Conservation (phyloP, 2,888 invertebrate species). For the Sussaba pulchella region DNA sequence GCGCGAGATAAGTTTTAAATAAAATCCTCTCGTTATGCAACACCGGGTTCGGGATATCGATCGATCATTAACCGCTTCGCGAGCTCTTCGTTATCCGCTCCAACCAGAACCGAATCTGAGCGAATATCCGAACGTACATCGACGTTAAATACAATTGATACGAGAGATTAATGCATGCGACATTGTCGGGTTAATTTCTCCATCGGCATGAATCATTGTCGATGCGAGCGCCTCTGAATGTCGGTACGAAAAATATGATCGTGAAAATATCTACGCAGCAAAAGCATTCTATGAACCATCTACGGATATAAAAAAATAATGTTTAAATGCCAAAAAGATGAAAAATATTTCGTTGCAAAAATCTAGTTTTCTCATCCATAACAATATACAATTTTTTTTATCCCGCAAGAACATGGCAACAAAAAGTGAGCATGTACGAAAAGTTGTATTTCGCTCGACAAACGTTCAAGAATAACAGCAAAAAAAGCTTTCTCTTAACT, state of each 20-base stretch:
- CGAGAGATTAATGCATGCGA: neutral
- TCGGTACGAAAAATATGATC: neutral
- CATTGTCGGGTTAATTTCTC: neutral
- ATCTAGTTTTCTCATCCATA: too few relatives aligned
- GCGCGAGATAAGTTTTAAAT: conserved; percentile 69
- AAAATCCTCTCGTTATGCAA: conserved; percentile 69
- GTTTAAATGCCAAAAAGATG: too few relatives aligned
- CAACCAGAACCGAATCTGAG: conserved; percentile 4
- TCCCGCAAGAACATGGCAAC: too few relatives aligned
- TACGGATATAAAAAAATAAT: too few relatives aligned
- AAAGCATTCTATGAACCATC: too few relatives aligned
- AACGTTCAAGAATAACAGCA: too few relatives aligned
- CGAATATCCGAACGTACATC: conserved; percentile 28
- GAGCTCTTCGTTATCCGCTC: conserved; percentile 17
- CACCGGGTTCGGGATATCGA: conserved; percentile 44
- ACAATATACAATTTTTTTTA: too few relatives aligned
- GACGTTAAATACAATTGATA: conserved; percentile 11
- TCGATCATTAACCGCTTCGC: conserved; percentile 54
- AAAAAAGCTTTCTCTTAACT: too few relatives aligned
- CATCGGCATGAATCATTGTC: neutral
- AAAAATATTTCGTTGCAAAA: too few relatives aligned
- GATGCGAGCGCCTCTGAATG: neutral
- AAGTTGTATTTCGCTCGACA: too few relatives aligned
- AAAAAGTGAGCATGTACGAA: too few relatives aligned
- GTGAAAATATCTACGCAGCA: too few relatives aligned